Base-by-base conservation (phyloP, 2,797 vertebrate genomes). In the Heterohyrax brucei region DNA sequence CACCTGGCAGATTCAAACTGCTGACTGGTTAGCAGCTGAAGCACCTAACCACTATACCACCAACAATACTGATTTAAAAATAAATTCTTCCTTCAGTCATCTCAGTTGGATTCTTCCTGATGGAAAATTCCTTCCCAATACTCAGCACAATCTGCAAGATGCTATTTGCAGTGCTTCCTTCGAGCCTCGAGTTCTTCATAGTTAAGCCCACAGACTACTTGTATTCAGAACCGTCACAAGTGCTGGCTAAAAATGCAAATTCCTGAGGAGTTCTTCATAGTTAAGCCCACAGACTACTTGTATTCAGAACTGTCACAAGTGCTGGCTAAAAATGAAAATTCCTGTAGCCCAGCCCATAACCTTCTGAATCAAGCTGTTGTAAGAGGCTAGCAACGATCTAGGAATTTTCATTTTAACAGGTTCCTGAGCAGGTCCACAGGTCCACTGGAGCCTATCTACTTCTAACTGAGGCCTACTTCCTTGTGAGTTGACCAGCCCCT, bases 341-440 rank as follows among this genome's bases (percentile, higher is more conserved):
- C 30, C 70, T 21, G 18, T 2, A 39, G 26, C 21, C 3, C 26
- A 26, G 89, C 26, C 46, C 78, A 81, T 4, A 79, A 30, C 7
- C 10, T 50, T 75, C n/a, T 33, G n/a, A 82, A 22, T 53, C 50
- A 82, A 30, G 87, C 44, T 39, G 33, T 72, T 85, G 59, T 39
- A 6, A 64, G 5, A 59, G 12, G 8, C 2, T 0, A 1, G 72
- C 7, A 0, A 9, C 22, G 44, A 66, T 62, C 9, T 73, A 6
- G 21, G 3, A 10, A 4, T 22, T 61, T 83, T 89, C 73, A 46
- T 77, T 70, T 78, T n/a, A 70, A 78, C 13, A 8, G 0, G 3
- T 19, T 76, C 50, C 59, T 46, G 13, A 44, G 28, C 5, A 39
- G 9, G 33, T 30, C 22, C 30, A 0, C 1, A 66, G 64, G 64